Evolutionary conservation across 37 sponge, comb jelly and placozoan genomes (phyloP), one percentile per base, ranked within the genome.

Genomic region (Oopsacas minuta): DNA sequence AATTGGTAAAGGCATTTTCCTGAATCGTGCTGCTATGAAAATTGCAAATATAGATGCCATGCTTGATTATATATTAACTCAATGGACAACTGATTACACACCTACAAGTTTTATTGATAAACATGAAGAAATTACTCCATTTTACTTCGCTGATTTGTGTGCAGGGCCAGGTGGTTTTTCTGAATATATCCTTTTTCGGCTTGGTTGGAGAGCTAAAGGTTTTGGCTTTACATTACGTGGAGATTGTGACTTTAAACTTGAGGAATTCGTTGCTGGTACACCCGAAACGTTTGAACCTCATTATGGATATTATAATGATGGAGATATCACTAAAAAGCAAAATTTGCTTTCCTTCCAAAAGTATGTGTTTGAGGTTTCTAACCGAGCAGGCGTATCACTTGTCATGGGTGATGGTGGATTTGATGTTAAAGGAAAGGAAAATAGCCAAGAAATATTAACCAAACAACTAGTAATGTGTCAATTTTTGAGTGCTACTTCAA

Each of bases 81-180:
- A 51, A 25, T 61, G 75, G 75, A 32, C 75, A 25, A 10, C 22
- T 25, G 22, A 61, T 23, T 82, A 82, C 23, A 36, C 42, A 30
- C 83, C 42, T 7, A 39, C 36, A 25, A 23, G n/a, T 17, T 36
- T 17, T 3, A 25, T 61, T 3, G 75, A 61, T n/a, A 61, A 12
- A 3, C 1, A 61, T 34, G 5, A 5, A 5, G 75, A 61, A 20
- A 61, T 25, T 32, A 20, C 75, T 82, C 81, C 93, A 20, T 61
- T 97, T 36, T 97, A 94, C 38, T 97, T 94, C 89, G 99, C 94
- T 83, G 99, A 97, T 84, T 88, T 97, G 30, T 97, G 99, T 88
- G 95, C 99, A 88, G 99, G 94, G 51, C 99, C 99, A n/a, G 99
- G 99, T 39, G 99, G 99, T n/a, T 97, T 97, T 52, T 90, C 94